phyloP scores from a whole-genome alignment of 2,113 vertebrate species.

The Coptodon rendalli region DNA sequence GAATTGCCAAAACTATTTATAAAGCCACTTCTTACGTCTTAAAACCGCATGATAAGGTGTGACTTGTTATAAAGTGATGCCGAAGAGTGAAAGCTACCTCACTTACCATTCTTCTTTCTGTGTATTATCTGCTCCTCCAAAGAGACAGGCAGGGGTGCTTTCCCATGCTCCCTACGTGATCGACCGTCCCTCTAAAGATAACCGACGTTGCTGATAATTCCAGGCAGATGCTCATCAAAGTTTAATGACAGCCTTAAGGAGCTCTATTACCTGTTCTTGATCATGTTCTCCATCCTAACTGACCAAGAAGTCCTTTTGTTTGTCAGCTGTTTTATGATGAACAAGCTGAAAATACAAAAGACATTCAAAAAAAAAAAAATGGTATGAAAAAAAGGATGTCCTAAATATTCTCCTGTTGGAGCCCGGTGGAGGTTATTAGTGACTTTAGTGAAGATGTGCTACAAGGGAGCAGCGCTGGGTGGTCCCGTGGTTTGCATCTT shows the following conservation, averaged over 20 bases:
- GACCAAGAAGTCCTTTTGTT: conserved; percentile 8
- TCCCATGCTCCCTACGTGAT: neutral
- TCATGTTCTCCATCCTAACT: conserved; percentile 54
- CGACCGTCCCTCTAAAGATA: conserved; percentile 1
- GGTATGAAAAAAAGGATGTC: neutral
- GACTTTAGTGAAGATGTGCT: neutral
- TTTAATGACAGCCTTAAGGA: conserved; percentile 72
- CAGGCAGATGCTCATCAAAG: conserved; percentile 67
- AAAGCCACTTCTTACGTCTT: neutral
- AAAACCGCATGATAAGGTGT: neutral
- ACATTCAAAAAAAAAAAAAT: neutral
- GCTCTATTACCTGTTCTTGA: conserved; percentile 68
- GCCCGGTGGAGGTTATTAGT: neutral
- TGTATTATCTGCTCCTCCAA: conserved; percentile 7
- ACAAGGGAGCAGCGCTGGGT: neutral
- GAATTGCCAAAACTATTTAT: neutral
- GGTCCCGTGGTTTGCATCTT: neutral
- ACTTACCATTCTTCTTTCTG: conserved; percentile 48
- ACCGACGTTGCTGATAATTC: conserved; percentile 44
- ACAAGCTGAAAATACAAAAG: neutral
- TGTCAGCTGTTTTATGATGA: neutral
- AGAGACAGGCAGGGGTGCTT: neutral
- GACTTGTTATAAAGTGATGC: neutral
- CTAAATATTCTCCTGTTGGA: neutral
- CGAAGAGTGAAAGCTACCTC: neutral